Evolutionary conservation across 2,113 vertebrate genomes (phyloP).

Genomic region (Pyrgilauda ruficollis): DNA sequence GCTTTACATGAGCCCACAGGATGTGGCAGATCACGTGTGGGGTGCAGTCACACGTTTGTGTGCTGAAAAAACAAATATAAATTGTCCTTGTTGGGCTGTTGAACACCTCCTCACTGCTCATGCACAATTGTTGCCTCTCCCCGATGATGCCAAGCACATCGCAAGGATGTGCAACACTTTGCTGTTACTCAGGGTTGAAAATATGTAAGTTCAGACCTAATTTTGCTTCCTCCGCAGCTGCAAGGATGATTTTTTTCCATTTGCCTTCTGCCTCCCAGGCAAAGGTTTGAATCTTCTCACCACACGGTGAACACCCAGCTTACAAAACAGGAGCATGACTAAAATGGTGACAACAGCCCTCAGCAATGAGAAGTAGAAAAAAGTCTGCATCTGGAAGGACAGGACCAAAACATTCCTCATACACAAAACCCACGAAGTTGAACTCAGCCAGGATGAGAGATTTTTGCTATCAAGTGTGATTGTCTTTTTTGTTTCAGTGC

Average conservation of each 20-base stretch:
- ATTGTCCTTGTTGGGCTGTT: neutral
- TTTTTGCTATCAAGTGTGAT: neutral
- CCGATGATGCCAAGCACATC: neutral
- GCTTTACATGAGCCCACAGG: neutral
- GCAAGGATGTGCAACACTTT: neutral
- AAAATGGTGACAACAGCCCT: constrained; percentile 30
- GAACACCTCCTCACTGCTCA: neutral
- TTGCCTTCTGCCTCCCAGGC: neutral
- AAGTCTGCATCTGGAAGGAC: neutral
- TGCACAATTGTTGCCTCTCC: neutral
- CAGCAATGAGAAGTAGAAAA: neutral
- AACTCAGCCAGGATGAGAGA: neutral
- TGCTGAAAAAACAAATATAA: neutral
- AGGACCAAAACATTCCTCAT: neutral
- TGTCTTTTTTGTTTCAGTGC: neutral
- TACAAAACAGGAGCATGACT: constrained; percentile 48
- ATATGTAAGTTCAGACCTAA: constrained; percentile 7
- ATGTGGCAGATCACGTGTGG: neutral
- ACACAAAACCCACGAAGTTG: neutral
- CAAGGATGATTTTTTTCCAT: constrained; percentile 36
- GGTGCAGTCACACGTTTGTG: neutral
- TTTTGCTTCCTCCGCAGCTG: constrained; percentile 36
- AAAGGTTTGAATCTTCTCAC: constrained; percentile 34
- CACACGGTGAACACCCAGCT: constrained; percentile 44
- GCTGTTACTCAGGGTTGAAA: constrained; percentile 50